Base-by-base conservation (phyloP, 2,888 invertebrate species). In the Drosophila rellima region DNA sequence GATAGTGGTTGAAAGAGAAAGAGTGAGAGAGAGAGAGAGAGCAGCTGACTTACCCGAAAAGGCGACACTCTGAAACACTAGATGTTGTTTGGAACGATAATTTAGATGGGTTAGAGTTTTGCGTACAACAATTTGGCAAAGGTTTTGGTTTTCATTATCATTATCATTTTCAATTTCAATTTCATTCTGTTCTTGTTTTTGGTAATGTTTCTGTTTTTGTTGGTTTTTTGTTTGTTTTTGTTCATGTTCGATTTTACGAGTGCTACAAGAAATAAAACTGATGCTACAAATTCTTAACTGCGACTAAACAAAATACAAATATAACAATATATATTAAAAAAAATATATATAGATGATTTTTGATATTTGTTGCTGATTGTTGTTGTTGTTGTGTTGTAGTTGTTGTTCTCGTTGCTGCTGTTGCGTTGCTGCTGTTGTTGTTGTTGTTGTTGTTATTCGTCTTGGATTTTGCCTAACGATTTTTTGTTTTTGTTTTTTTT, bases 41-140 rank as follows among this genome's bases (percentile, higher is more conserved):
- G 18, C 48, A 37, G 51, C 44, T 60, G 74, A 92, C 97, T 97
- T 97, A 97, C 97, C 97, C 94, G 97, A 97, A 95, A 97, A 97
- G 94, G 97, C 97, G 96, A 97, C 97, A 94, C 96, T 97, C 96
- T 97, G 97, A 96, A 97, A 97, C 97, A 97, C 97, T 97, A 95
- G 86, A 92, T 90, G 90, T 89, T 84, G 89, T 74, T 91, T 90
- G 82, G 84, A 89, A 89, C 89, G 91, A 91, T 90, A 92, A 92
- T 92, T 90, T 91, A 91, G 85, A 86, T 90, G 88, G 87, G 91
- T 92, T 91, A 92, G 90, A 90, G 91, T 90, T 84, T 91, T 92
- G 74, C 89, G 89, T 90, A 91, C 90, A 82, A 91, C 89, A 89
- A 92, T 91, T 88, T 90, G 90, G 85, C 90, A 89, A 66, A 75